Evolutionary conservation across 2,113 vertebrate genomes (phyloP).

Genomic region (Alces alces): DNA sequence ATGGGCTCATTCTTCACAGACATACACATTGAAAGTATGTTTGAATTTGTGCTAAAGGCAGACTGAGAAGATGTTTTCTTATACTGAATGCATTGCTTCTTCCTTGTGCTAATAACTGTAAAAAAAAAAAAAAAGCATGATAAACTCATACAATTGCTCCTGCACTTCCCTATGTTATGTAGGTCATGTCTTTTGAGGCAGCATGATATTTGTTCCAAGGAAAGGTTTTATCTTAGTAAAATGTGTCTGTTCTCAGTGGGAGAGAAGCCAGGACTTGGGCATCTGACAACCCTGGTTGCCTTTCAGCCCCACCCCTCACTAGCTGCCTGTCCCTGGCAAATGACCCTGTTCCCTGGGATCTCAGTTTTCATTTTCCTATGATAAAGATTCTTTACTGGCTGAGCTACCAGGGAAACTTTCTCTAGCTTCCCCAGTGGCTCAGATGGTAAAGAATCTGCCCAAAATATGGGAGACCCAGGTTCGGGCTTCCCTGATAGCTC

Average conservation of each 20-base stretch:
- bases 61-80: not conserved
- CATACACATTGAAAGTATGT: not conserved
- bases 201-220: not conserved
- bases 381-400: not conserved
- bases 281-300: not conserved
- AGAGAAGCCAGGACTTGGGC: not conserved
- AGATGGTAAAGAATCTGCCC: not conserved
- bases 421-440: not conserved
- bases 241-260: not conserved
- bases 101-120: not conserved
- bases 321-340: not conserved
- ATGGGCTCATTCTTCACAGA: not conserved
- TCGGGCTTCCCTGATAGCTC: not conserved
- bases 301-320: not conserved
- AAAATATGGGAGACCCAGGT: not conserved
- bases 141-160: not conserved
- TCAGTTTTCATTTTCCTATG: not conserved
- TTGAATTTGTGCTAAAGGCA: not conserved
- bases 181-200: not conserved
- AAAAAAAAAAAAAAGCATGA: not conserved
- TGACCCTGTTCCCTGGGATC: not conserved
- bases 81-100: not conserved
- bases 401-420: not conserved
- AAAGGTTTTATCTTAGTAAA: not conserved
- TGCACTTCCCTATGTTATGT: not conserved